These are phyloP conservation scores for Lysandra bellargus DNA, from an alignment of 2,888 invertebrate genomes.

Conservation along the genomic window DNA sequence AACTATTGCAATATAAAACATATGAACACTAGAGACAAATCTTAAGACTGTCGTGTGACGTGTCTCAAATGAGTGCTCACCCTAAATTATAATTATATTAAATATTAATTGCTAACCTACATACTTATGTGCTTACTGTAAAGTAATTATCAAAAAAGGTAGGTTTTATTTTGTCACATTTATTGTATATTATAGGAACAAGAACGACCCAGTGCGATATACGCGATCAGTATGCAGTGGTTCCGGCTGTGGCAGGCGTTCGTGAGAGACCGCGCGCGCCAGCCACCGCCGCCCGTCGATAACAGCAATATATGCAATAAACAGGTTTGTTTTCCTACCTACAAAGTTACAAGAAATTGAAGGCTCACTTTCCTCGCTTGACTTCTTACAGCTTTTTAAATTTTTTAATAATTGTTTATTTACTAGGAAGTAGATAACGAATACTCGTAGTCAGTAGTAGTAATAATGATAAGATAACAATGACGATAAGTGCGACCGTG, in stretches of 20 bases:
- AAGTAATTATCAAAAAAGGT: too few species aligned
- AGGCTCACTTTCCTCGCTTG: not conserved
- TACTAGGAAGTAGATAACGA: not conserved
- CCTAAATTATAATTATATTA: too few species aligned
- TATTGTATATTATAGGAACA: slow-evolving; percentile 62
- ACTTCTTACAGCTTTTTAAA: not conserved
- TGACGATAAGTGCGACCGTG: not conserved
- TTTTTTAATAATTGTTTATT: not conserved
- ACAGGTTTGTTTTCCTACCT: slow-evolving; percentile 55
- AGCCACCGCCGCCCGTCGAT: slow-evolving; percentile 93
- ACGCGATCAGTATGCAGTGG: slow-evolving; percentile 92
- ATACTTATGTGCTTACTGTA: too few species aligned
- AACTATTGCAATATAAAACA: too few species aligned
- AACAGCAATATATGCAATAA: slow-evolving; percentile 87
- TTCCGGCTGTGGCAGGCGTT: slow-evolving; percentile 95
- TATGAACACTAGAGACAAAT: too few species aligned
- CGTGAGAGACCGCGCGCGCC: slow-evolving; percentile 87
- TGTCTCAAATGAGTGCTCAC: too few species aligned
- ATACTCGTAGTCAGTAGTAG: too few species aligned
- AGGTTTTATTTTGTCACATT: not conserved
- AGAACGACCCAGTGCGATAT: slow-evolving; percentile 84
- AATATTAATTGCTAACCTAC: too few species aligned
- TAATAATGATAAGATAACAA: too few species aligned
- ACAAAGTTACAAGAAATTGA: not conserved
- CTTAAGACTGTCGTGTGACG: too few species aligned